Evolutionary conservation across 2,797 vertebrate genomes (phyloP).

Genomic region (Harpagifer antarcticus): DNA sequence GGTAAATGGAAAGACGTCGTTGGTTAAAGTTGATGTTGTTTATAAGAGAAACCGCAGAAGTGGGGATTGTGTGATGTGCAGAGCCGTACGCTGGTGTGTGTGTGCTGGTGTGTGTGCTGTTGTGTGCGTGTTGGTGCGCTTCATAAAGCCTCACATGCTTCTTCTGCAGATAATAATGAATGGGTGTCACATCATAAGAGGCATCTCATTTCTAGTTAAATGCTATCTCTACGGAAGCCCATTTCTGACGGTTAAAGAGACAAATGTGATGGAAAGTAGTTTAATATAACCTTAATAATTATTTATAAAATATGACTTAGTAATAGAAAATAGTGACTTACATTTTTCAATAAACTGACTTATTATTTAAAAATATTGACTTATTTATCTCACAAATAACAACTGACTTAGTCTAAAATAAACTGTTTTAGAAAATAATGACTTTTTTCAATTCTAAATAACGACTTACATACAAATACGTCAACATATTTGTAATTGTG

Average conservation of each 20-base stretch:
- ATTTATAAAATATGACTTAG: no score
- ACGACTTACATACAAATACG: background rate
- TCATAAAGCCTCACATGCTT: background rate
- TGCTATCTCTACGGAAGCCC: no score
- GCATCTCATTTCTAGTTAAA: background rate
- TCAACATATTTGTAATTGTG: constrained; percentile 26
- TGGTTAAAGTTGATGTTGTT: constrained; percentile 42
- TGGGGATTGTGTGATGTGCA: constrained; percentile 22
- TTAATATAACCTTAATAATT: no score
- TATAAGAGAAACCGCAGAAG: constrained; percentile 21
- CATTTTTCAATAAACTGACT: no score
- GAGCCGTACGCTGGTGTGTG: background rate
- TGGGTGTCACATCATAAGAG: background rate
- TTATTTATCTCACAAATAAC: no score
- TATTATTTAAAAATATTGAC: no score
- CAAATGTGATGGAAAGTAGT: no score
- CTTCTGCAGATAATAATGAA: background rate
- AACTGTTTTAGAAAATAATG: no score
- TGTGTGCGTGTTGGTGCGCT: background rate
- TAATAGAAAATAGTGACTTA: no score
- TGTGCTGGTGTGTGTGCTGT: background rate
- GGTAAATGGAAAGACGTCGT: constrained; percentile 50
- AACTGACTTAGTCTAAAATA: no score
- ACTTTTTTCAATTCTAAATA: no score
- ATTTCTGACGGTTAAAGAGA: no score